phyloP scores from a whole-genome alignment of 2,113 vertebrate species.

The Hemiscyllium ocellatum region DNA sequence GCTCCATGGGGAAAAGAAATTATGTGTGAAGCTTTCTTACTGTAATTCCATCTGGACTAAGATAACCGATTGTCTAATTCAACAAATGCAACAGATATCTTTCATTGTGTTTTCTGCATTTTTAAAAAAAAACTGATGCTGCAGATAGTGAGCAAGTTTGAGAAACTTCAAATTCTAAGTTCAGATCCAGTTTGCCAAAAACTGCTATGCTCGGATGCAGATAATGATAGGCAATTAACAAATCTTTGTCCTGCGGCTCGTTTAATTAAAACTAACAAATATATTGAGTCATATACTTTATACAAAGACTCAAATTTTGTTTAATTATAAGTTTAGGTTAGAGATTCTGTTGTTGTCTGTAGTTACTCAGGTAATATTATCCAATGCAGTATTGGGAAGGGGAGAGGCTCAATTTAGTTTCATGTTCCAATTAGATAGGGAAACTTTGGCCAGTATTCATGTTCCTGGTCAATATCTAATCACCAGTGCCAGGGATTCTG shows the following conservation, averaged over 20 bases:
- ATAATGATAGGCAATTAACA: slow-evolving; percentile 14
- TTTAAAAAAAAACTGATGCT: neutral
- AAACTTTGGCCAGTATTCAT: neutral
- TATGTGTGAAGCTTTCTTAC: slow-evolving; percentile 6
- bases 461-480: neutral
- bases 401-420: neutral
- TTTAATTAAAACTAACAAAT: slow-evolving; percentile 28
- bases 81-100: slow-evolving; percentile 21
- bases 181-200: neutral
- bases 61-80: slow-evolving; percentile 24
- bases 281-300: neutral
- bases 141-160: neutral
- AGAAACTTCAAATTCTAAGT: neutral
- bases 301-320: slow-evolving; percentile 31
- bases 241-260: neutral
- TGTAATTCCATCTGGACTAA: slow-evolving; percentile 20
- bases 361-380: neutral
- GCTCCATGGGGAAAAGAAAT: slow-evolving; percentile 21
- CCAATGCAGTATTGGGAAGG: neutral
- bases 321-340: slow-evolving; percentile 13
- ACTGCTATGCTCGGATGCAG: slow-evolving; percentile 17
- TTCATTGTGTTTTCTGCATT: neutral
- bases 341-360: slow-evolving; percentile 7
- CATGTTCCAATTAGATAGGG: neutral
- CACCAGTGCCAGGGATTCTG: neutral